Percentiles rank a stretch among this genome's conserved stretches.
phyloP scores from a whole-genome alignment of 2,797 vertebrate species.

The Brachymystax lenok region DNA sequence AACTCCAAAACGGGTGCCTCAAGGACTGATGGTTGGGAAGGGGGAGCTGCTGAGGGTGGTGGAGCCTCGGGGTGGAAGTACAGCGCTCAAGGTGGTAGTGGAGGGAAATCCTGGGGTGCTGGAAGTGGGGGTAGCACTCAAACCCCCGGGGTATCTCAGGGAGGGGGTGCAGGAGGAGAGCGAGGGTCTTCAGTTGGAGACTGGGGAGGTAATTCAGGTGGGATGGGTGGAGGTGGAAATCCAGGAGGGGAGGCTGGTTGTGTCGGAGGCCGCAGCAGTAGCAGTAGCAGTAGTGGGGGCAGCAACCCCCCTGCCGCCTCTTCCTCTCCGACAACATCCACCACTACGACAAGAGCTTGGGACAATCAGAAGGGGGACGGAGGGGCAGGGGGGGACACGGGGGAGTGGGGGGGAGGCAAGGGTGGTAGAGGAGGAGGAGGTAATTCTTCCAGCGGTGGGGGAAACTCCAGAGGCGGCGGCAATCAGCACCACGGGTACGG shows the following conservation, averaged over 20 bases:
- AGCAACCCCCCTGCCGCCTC: slow-evolving; percentile 61
- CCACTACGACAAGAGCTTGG: slow-evolving; percentile 87
- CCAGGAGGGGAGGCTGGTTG: slow-evolving; percentile 59
- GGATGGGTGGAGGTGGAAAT: slow-evolving; percentile 57
- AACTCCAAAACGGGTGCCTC: slow-evolving; percentile 86
- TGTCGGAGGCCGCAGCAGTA: slow-evolving; percentile 70
- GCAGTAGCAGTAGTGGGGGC: slow-evolving; percentile 76
- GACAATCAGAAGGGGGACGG: slow-evolving; percentile 96
- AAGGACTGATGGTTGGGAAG: slow-evolving; percentile 94
- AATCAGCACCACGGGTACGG: slow-evolving; percentile 58
- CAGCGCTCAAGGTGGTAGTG: slow-evolving; percentile 80
- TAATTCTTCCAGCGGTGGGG: slow-evolving; percentile 87
- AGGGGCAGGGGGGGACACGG: slow-evolving; percentile 81
- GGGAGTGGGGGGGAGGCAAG: slow-evolving; percentile 87
- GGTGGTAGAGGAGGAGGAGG: slow-evolving; percentile 75
- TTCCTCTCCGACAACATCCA: slow-evolving; percentile 76
- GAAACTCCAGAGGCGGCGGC: slow-evolving; percentile 76
- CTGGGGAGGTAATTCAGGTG: slow-evolving; percentile 79
- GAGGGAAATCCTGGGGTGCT: slow-evolving; percentile 78
- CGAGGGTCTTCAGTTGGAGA: slow-evolving; percentile 85
- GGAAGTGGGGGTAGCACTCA: slow-evolving; percentile 87
- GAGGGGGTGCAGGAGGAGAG: slow-evolving; percentile 91
- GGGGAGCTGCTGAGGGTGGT: slow-evolving; percentile 76
- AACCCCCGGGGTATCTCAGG: slow-evolving; percentile 95
- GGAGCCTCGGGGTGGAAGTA: slow-evolving; percentile 86